These are phyloP conservation scores for Eurosta solidaginis DNA, from an alignment of 1,140 invertebrate genomes.

Conservation along the genomic window DNA sequence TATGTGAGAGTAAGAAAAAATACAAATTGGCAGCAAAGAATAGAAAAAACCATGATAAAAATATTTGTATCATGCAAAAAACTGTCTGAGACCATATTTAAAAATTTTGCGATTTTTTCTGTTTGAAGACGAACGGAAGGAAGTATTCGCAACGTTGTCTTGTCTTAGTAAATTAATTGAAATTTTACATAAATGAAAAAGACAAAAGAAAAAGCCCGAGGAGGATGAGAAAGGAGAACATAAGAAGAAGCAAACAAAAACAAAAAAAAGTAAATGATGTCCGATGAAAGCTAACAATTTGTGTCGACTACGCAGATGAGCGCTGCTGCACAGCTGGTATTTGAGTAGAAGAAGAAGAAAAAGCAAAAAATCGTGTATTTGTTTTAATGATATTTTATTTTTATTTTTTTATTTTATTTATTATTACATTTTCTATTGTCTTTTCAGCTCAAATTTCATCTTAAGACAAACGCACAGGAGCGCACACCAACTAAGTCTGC, in stretches of 20 bases:
- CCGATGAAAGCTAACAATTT: not conserved
- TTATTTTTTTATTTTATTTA: not conserved
- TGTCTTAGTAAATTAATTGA: constrained; percentile 27
- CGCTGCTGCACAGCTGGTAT: not conserved
- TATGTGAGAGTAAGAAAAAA: not conserved
- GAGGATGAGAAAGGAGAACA: not conserved
- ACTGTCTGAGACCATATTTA: constrained; percentile 23
- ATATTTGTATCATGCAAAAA: no score
- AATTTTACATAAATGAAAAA: constrained; percentile 9
- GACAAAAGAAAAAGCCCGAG: not conserved
- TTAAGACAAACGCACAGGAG: not conserved
- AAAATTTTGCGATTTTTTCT: not conserved
- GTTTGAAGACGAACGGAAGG: constrained; percentile 8
- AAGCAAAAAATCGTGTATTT: not conserved
- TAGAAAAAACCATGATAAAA: no score
- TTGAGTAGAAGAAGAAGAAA: no score
- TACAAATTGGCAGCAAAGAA: not conserved
- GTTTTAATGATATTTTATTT: not conserved
- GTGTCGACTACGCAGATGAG: not conserved
- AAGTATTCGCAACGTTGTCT: not conserved
- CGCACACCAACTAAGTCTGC: not conserved
- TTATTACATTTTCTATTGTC: not conserved
- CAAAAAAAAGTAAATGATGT: not conserved
- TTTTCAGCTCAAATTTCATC: constrained; percentile 25
- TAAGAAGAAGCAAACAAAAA: no score